Percentiles rank a stretch among this genome's conserved stretches.
Evolutionary conservation across 2,888 invertebrate genomes (phyloP).

Genomic region (Aradus depressus): DNA sequence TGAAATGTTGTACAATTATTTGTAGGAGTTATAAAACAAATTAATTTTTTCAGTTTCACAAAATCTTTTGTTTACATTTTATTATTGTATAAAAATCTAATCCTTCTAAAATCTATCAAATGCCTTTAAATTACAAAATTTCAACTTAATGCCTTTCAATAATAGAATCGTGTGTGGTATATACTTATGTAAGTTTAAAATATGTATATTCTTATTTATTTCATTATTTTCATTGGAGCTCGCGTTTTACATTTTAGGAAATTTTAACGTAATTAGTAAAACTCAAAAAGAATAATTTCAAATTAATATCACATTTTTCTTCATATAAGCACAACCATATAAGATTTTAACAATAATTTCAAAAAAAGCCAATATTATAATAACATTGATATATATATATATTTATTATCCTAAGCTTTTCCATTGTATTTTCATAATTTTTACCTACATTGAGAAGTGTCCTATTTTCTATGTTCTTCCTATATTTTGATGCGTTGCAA

Average conservation of each 20-base stretch:
- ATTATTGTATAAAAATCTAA: conserved; percentile 27
- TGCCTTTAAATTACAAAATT: conserved; percentile 27
- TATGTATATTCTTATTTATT: conserved; percentile 15
- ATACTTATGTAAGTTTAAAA: conserved; percentile 18
- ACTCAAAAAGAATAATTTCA: conserved; percentile 18
- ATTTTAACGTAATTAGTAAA: conserved; percentile 4
- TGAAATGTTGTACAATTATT: conserved; percentile 19
- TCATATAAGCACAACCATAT: conserved; percentile 27
- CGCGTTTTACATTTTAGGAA: conserved; percentile 20
- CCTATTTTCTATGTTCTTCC: conserved; percentile 17
- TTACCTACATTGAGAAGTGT: conserved; percentile 15
- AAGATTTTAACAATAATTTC: conserved; percentile 12
- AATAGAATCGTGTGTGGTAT: conserved; percentile 16
- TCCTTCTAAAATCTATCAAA: conserved; percentile 25
- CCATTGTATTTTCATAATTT: neutral
- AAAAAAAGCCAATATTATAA: conserved; percentile 19
- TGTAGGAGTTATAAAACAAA: conserved; percentile 16
- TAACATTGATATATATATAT: conserved; percentile 21
- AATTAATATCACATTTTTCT: conserved; percentile 25
- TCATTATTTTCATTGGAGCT: conserved; percentile 22
- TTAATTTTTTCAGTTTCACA: conserved; percentile 17
- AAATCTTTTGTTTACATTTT: conserved; percentile 22
- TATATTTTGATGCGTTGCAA: conserved; percentile 14
- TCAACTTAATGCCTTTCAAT: conserved; percentile 22
- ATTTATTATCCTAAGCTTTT: conserved; percentile 22